phyloP scores from a whole-genome alignment of 1,140 invertebrate species.

The Marisa cornuarietis region DNA sequence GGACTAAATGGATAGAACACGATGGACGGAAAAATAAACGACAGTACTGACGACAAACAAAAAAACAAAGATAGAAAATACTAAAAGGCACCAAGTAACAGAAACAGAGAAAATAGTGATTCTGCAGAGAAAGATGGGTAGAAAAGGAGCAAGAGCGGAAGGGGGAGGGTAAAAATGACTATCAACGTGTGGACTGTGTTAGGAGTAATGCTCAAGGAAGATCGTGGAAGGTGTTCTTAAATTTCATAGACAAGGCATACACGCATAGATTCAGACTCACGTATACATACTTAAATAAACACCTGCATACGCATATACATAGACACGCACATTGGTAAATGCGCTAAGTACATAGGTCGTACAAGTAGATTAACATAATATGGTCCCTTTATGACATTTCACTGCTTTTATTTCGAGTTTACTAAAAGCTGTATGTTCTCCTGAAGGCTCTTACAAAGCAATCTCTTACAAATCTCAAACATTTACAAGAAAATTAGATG shows the following conservation, averaged over 20 bases:
- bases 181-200: no score
- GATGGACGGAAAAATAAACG: no score
- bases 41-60: no score
- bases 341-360: neutral
- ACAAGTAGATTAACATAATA: neutral
- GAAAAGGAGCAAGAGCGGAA: no score
- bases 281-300: slow-evolving; percentile 8
- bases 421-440: neutral
- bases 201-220: no score
- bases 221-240: neutral
- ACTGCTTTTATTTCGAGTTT: neutral
- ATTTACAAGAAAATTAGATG: no score
- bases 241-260: neutral
- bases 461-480: neutral
- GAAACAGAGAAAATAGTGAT: no score
- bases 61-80: no score
- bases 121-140: no score
- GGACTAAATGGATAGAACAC: no score
- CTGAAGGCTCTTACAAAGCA: neutral
- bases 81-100: no score
- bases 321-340: neutral
- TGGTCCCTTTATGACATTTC: neutral
- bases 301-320: slow-evolving; percentile 16
- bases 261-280: slow-evolving; percentile 16
- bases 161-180: no score